These are phyloP conservation scores for Synergus itoensis DNA, from an alignment of 2,888 invertebrate species.

Conservation along the genomic window DNA sequence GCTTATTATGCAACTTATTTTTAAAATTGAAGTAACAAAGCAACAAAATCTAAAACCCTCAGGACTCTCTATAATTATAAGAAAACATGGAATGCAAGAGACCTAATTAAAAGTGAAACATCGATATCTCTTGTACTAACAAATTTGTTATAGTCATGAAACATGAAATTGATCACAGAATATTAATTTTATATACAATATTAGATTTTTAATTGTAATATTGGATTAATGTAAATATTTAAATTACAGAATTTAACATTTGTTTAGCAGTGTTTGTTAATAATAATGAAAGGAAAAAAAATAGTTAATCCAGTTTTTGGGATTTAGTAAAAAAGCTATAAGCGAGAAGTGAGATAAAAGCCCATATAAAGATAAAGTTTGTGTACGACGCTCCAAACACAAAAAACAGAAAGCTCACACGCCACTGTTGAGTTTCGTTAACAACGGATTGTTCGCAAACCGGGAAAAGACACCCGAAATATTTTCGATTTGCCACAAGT, in stretches of 20 bases:
- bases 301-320: background rate
- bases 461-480: constrained; percentile 65
- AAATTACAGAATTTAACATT: too few species aligned
- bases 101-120: background rate
- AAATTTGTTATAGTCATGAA: too few species aligned
- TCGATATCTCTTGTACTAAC: background rate
- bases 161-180: too few species aligned
- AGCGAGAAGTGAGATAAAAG: constrained; percentile 16
- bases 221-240: too few species aligned
- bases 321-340: background rate
- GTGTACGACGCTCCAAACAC: constrained; percentile 49
- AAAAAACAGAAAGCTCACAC: constrained; percentile 55
- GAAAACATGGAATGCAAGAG: background rate
- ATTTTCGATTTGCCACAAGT: background rate
- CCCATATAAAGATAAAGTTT: constrained; percentile 42
- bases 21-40: background rate
- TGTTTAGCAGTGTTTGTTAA: too few species aligned
- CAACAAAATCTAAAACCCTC: background rate
- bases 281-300: too few species aligned
- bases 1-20: background rate
- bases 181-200: background rate
- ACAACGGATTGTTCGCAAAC: constrained; percentile 63
- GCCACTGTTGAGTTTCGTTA: constrained; percentile 55
- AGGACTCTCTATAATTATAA: background rate
- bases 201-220: background rate